Evolutionary conservation across 2,797 vertebrate species (phyloP), one percentile per base, ranked within the genome.

Genomic region (Orientallactaga sibirica): DNA sequence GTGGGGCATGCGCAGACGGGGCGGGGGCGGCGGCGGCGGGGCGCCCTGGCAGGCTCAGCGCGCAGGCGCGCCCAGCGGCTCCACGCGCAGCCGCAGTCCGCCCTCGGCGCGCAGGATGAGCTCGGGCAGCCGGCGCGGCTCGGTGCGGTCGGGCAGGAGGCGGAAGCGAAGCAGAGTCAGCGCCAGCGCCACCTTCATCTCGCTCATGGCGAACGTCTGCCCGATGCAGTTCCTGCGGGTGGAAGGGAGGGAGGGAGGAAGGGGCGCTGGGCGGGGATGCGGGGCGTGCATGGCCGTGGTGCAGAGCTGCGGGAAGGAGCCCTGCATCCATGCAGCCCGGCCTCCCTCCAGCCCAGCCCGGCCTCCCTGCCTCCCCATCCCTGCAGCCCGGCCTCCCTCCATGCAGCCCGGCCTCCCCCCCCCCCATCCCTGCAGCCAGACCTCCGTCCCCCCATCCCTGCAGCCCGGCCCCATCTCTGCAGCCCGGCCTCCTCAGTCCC

Each of bases 141-240:
- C 74, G 7, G 33, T 67, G 37, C 70, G 4, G 0, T 98, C 98
- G 0, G 94, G 97, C 22, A 92, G 96, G 88, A 99, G 37, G 1
- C 97, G 97, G 89, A 99, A 99, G 92, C 98, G 96, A 70, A 98
- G 97, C 86, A 99, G 97, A 0, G 99, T 99, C 88, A 99, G 93
- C 0, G 98, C 99, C 94, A 99, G 95, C 0, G 98, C 98, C 22
- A 99, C 99, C 68, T 98, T 98, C 77, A 99, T 98, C 97, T 99
- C 98, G 0, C 95, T 97, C 98, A 99, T 97, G 78, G 99, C 99
- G 25, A 99, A 99, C 88, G 98, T 98, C 98, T 99, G 99, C 18
- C 99, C 99, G 0, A 99, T 99, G 92, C 99, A 99, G 97, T 99
- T 99, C 98, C 99, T 99, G 96, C 11, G 25, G 62, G 66, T 20